These are phyloP conservation scores for Monoplex corrugatus DNA, from an alignment of 2,888 invertebrate species.

Conservation along the genomic window DNA sequence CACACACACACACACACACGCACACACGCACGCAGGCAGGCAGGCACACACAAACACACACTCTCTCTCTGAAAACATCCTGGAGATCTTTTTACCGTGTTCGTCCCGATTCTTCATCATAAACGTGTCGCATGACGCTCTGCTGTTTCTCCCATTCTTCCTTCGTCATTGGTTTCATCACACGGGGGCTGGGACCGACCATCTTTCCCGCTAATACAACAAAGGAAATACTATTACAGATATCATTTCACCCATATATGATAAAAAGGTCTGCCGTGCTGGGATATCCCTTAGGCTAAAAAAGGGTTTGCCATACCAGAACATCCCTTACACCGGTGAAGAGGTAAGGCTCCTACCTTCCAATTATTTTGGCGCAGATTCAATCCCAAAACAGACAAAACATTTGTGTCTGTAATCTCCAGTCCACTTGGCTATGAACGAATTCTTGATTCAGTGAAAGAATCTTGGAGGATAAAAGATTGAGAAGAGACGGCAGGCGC, in stretches of 20 bases:
- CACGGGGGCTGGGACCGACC: conserved; percentile 57
- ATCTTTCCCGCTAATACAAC: conserved; percentile 3
- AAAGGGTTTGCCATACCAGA: no score
- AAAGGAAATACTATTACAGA: no score
- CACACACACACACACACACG: background rate
- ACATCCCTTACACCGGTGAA: no score
- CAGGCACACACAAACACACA: background rate
- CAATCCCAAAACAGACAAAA: no score
- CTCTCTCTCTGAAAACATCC: no score
- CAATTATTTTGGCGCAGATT: no score
- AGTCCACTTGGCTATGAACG: no score
- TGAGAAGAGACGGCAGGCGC: no score
- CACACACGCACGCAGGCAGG: background rate
- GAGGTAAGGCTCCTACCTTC: no score
- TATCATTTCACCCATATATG: background rate
- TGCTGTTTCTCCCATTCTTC: conserved; percentile 95
- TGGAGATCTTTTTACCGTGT: conserved; percentile 86
- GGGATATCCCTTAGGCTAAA: background rate
- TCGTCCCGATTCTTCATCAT: conserved; percentile 87
- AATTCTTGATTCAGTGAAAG: no score
- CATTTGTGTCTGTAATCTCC: no score
- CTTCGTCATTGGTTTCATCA: conserved; percentile 94
- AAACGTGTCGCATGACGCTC: conserved; percentile 61
- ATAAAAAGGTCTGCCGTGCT: background rate
- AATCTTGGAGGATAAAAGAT: no score